Conservation (phyloP, 2,797 vertebrate genomes). For the Manis pentadactyla region DNA sequence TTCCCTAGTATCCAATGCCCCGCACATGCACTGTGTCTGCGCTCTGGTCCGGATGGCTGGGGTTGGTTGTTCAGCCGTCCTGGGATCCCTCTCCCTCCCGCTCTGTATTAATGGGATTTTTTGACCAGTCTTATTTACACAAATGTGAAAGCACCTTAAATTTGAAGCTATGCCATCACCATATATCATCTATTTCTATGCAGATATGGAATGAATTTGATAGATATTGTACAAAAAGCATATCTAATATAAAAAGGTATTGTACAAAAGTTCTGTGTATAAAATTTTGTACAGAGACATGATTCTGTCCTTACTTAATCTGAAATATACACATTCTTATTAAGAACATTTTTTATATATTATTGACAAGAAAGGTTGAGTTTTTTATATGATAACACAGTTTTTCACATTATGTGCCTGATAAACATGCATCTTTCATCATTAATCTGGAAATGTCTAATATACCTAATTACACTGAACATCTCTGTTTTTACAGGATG, state of each 20-base stretch:
- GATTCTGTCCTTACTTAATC: neutral
- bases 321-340: neutral
- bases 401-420: neutral
- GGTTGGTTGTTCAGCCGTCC: too few species aligned
- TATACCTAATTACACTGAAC: neutral
- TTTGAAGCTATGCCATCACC: neutral
- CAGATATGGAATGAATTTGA: neutral
- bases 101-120: neutral
- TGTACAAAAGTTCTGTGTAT: neutral
- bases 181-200: neutral
- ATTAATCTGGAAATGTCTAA: neutral
- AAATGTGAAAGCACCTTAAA: neutral
- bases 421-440: neutral
- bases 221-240: neutral
- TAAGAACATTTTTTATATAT: neutral
- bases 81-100: too few species aligned
- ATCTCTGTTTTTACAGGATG: neutral
- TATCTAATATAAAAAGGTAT: neutral
- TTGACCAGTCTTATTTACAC: neutral
- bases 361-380: neutral
- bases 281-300: neutral
- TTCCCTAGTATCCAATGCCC: too few species aligned
- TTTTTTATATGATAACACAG: neutral
- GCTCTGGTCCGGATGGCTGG: too few species aligned
- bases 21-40: too few species aligned